Base-by-base conservation (phyloP, 2,888 invertebrate species). In the Esperia sulphurella region DNA sequence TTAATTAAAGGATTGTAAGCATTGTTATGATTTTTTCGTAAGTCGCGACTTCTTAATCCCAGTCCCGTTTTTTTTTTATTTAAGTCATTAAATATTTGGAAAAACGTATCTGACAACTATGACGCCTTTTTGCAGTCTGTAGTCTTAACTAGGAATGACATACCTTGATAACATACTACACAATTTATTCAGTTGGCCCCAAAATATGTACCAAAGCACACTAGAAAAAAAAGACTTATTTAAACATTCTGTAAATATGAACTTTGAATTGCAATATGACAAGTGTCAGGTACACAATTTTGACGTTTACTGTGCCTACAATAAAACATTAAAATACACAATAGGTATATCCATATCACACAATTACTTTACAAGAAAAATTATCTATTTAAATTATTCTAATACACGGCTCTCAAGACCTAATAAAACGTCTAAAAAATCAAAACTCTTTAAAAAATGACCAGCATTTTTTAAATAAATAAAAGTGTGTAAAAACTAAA, bases 381-480 rank as follows among this genome's bases (percentile, higher is more conserved):
- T 10, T 37, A 37, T 12, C 6, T 37, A 33, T 7, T 37, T 37
- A 37, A 37, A n/a, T 37, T 3, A 3, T 12, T 39, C 13, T 8
- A 33, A 9, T 10, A 21, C 21, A 35, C 35, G 35, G 14, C 21
- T 35, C 14, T 35, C n/a, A 35, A 7, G 43, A 9, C 8, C 43
- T 14, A 10, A 8, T 31, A 43, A 28, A 30, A 30, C n/a, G 21
- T 30, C 9, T 28, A 45, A 45, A 45, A 33, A n/a, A 38, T 30
- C 8, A 38, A 45, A 45, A 45, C 21, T 21, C 14, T 14, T 46
- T 21, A 35, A 13, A 49, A 63, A 71, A 74, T 73, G 72, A 62
- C 74, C 74, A 73, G 74, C 71, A 70, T 75, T 61, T 68, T 63
- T 42, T 28, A 29, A 47, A 42, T 39, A 41, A 47, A 47, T 12